Percentiles rank a stretch among this genome's conserved stretches.
Evolutionary conservation across 2,797 vertebrate species (phyloP).

Genomic region (Falco columbarius): DNA sequence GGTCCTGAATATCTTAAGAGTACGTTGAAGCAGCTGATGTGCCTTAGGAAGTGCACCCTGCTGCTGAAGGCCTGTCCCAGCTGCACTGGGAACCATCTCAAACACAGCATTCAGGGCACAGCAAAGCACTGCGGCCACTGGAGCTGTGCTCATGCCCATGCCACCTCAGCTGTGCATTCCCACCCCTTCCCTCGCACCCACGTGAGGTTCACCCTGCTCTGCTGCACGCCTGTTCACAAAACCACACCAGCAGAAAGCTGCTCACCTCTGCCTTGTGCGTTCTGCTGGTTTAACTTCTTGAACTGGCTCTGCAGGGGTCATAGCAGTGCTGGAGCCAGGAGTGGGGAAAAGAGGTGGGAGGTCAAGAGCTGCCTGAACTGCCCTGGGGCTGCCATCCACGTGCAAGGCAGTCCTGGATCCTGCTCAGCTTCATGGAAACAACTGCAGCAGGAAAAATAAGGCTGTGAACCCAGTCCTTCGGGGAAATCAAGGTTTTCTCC

Average conservation of each 20-base stretch:
- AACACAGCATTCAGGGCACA: background rate
- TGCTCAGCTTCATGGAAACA: background rate
- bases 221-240: background rate
- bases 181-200: background rate
- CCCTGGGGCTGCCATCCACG: background rate
- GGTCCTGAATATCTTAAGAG: background rate
- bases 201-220: background rate
- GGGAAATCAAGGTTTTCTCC: background rate
- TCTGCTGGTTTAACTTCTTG: background rate
- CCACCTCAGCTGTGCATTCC: background rate
- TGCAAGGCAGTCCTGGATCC: background rate
- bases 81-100: background rate
- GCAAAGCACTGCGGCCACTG: background rate
- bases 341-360: background rate
- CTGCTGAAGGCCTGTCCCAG: background rate
- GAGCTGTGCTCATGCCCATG: background rate
- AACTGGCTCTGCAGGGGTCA: background rate
- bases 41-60: background rate
- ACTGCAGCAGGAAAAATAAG: background rate
- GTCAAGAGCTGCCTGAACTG: background rate
- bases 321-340: rapidly evolving
- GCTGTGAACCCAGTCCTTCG: background rate
- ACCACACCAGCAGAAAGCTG: background rate
- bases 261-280: background rate
- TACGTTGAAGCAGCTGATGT: rapidly evolving